phyloP scores from a whole-genome alignment of 1,140 invertebrate genomes.

The Drosophila pruinosa region DNA sequence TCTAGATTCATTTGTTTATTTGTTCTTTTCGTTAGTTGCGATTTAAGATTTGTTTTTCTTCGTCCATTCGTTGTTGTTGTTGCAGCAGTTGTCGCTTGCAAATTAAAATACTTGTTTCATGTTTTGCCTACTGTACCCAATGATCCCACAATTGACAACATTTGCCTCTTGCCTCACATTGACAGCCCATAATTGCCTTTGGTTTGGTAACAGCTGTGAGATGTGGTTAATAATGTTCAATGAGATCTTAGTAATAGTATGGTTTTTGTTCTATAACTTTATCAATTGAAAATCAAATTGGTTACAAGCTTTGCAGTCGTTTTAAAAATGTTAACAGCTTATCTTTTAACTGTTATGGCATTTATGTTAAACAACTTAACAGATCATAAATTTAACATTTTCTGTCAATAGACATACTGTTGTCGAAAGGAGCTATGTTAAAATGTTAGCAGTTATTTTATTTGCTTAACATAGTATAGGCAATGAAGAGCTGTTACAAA shows the following conservation, averaged over 20 bases:
- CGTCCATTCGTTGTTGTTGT: constrained; percentile 25
- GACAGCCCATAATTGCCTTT: not conserved
- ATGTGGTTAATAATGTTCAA: too few relatives aligned
- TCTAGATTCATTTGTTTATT: constrained; percentile 20
- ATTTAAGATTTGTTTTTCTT: constrained; percentile 39
- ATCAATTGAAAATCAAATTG: too few relatives aligned
- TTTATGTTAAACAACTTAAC: too few relatives aligned
- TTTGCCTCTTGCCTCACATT: not conserved
- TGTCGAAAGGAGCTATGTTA: too few relatives aligned
- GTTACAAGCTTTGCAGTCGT: too few relatives aligned
- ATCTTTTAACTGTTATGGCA: not conserved
- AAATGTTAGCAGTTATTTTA: too few relatives aligned
- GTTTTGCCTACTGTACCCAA: constrained; percentile 23
- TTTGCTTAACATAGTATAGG: too few relatives aligned
- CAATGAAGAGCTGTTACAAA: too few relatives aligned
- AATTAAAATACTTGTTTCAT: constrained; percentile 33
- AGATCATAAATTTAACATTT: too few relatives aligned
- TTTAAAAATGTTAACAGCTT: not conserved
- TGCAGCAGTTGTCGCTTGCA: constrained; percentile 15
- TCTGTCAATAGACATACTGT: too few relatives aligned
- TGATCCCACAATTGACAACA: not conserved
- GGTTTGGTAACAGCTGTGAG: not conserved
- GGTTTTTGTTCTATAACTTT: too few relatives aligned
- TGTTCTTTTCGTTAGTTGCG: constrained; percentile 2
- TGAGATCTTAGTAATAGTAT: too few relatives aligned